Percentiles rank a stretch among this genome's conserved stretches.
Evolutionary conservation across 2,888 invertebrate species (phyloP).

Genomic region (Operophtera brumata): DNA sequence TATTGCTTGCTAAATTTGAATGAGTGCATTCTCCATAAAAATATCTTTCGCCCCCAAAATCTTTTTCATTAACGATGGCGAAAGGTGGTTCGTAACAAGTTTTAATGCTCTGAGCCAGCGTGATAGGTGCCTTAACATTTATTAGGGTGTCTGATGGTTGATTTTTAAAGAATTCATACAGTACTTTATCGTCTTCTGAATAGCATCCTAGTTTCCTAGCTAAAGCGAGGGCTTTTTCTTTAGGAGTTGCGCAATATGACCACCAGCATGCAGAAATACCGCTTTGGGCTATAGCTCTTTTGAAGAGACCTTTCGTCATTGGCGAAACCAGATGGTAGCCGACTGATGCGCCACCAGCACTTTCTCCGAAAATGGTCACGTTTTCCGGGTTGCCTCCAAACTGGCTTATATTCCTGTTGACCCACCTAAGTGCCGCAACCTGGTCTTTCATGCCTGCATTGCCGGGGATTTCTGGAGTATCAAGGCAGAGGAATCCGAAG

Average conservation of each 20-base stretch:
- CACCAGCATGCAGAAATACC: constrained; percentile 82
- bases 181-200: constrained; percentile 40
- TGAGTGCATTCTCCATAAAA: constrained; percentile 41
- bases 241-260: constrained; percentile 70
- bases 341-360: constrained; percentile 49
- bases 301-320: constrained; percentile 56
- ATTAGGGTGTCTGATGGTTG: constrained; percentile 37
- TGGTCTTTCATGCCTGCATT: constrained; percentile 55
- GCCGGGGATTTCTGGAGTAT: constrained; percentile 47
- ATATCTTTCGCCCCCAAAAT: constrained; percentile 47
- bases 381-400: constrained; percentile 54
- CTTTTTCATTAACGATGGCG: constrained; percentile 43
- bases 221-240: constrained; percentile 57
- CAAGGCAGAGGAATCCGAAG: constrained; percentile 47
- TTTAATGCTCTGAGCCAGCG: constrained; percentile 31
- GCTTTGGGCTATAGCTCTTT: constrained; percentile 82
- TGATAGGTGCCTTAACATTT: constrained; percentile 28
- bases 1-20: constrained; percentile 66
- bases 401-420: constrained; percentile 46
- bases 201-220: constrained; percentile 45
- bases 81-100: constrained; percentile 29
- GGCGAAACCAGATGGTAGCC: constrained; percentile 53
- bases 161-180: constrained; percentile 42
- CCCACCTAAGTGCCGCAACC: constrained; percentile 51
- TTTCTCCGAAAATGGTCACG: constrained; percentile 55